Base-by-base conservation (phyloP, 2,888 invertebrate species). In the Lasioglossum vierecki region DNA sequence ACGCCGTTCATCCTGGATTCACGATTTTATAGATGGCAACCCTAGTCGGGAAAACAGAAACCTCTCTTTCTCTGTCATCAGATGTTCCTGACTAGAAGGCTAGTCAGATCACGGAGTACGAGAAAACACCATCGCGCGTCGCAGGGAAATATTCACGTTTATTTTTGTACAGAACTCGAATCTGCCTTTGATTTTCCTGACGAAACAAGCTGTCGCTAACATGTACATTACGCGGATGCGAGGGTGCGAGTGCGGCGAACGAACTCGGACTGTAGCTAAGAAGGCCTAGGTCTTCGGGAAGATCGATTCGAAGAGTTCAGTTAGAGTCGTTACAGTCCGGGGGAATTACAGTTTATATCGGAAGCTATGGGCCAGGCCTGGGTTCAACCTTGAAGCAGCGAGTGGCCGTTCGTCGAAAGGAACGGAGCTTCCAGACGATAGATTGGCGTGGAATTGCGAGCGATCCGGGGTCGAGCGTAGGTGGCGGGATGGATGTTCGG, bases 371-470 rank as follows among this genome's bases (percentile, higher is more conserved):
- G 66, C 26, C 18, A 44, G 70, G 53, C 41, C 68, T 39, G 41
- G 77, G 26, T 77, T 70, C 49, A 70, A 49, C 49, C 41, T 80
- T 18, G 26, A 63, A 53, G 53, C 53, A 76, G 30, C 57, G 26
- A 63, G 57, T 75, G 44, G 49, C 22, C 74, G 41, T 78, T 81
- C 66, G 75, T 77, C 63, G 73, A 44, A 63, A 71, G 70, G 39
- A 76, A 81, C 66, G 81, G 74, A 82, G 88, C 80, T 82, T 63
- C 82, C 79, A 76, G 82, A 86, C 80, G 88, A 84, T 83, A 85
- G 88, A 89, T 90, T 86, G 86, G 76, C 82, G 74, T 74, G 88
- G 89, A 89, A 89, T 89, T 89, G 86, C 80, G 79, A 83, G 63
- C 79, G 83, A 68, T 74, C 41, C 68, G 80, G 30, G 66, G 53